Evolutionary conservation across 2,888 invertebrate species (phyloP).

Genomic region (Scaptodrosophila latifasciaeformis): DNA sequence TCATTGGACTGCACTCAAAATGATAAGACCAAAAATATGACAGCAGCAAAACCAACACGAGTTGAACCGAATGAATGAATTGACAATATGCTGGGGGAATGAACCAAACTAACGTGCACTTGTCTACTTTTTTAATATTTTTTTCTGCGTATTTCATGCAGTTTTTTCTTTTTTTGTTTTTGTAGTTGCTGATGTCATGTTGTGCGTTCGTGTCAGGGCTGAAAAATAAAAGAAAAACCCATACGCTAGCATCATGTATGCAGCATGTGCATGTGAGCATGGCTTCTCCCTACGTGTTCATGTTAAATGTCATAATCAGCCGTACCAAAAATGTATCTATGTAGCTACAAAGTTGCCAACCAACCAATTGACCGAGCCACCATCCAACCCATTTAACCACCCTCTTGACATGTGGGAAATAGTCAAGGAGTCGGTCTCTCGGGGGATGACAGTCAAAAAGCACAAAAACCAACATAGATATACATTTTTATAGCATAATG

Average conservation of each 20-base stretch:
- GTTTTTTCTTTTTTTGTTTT: too few relatives aligned
- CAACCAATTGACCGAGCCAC: too few relatives aligned
- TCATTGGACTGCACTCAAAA: constrained; percentile 24
- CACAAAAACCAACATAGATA: too few relatives aligned
- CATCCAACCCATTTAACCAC: not conserved
- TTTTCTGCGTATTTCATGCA: too few relatives aligned
- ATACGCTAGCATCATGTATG: constrained; percentile 1
- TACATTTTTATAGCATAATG: too few relatives aligned
- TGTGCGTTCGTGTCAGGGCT: constrained; percentile 37
- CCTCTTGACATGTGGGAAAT: constrained; percentile 41
- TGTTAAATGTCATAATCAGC: constrained; percentile 67
- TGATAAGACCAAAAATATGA: constrained; percentile 48
- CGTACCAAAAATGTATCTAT: constrained; percentile 21
- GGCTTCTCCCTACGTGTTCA: constrained; percentile 56
- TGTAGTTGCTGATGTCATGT: constrained; percentile 20
- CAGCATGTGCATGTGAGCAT: constrained; percentile 50
- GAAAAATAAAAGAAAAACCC: constrained; percentile 17
- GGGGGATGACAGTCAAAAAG: too few relatives aligned
- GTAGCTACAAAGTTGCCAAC: constrained; percentile 45
- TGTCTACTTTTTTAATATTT: not conserved
- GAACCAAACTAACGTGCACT: constrained; percentile 29
- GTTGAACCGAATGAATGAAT: constrained; percentile 43
- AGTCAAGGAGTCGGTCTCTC: too few relatives aligned
- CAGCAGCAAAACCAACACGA: too few relatives aligned
- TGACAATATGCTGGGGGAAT: constrained; percentile 13